These are phyloP conservation scores for Bombus pyrosoma DNA, from an alignment of 1,140 invertebrate genomes.

Conservation along the genomic window DNA sequence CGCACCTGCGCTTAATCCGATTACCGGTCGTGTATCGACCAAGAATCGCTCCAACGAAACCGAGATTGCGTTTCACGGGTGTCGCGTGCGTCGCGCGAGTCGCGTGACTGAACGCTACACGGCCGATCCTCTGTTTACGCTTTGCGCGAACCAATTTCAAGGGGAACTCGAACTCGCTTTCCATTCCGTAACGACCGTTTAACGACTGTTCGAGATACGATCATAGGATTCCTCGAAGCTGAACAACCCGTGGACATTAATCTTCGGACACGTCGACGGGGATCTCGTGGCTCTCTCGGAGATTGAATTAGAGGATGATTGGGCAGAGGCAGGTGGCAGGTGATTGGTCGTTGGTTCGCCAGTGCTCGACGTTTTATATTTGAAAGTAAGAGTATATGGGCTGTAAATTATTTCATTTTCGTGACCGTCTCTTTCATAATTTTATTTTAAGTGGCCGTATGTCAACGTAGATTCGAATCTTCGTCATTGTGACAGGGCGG, in stretches of 20 bases:
- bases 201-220: constrained; percentile 3
- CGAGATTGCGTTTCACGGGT: constrained; percentile 33
- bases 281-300: neutral
- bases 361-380: too few species aligned
- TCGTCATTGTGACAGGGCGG: too few species aligned
- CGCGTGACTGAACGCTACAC: neutral
- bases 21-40: constrained; percentile 52
- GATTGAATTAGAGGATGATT: constrained; percentile 23
- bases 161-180: neutral
- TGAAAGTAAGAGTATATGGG: too few species aligned
- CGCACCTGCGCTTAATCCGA: constrained; percentile 63
- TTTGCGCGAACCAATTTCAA: too few species aligned
- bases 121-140: neutral
- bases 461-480: too few species aligned
- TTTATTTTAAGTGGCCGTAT: neutral
- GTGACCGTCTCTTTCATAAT: too few species aligned
- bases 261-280: neutral
- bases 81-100: constrained; percentile 4
- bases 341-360: neutral
- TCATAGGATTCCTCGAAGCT: neutral
- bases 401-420: too few species aligned
- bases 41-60: constrained; percentile 39
- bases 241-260: constrained; percentile 1
- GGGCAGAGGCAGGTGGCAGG: neutral
- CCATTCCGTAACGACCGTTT: neutral